Percentiles rank a stretch among this genome's conserved stretches.
These are phyloP conservation scores for Drosophila aff. DNA, from an alignment of 1,140 invertebrate species.

Conservation along the genomic window DNA sequence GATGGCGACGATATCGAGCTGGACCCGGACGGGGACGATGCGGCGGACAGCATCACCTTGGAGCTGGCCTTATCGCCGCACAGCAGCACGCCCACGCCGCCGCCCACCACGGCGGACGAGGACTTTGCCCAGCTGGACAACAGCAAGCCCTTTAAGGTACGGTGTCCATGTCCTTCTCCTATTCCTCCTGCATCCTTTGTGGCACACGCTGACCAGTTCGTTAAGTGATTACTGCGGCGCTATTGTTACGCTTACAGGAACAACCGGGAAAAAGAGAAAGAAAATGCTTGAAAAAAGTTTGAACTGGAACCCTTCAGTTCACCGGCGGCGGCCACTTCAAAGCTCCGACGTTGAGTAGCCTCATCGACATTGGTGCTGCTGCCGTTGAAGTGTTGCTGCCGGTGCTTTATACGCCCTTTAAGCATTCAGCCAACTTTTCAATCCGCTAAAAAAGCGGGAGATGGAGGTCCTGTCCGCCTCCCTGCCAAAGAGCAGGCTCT, in stretches of 20 bases:
- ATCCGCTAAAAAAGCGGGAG: conserved; percentile 16
- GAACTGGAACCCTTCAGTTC: conserved; percentile 5
- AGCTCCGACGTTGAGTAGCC: conserved; percentile 48
- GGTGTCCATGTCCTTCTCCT: conserved; percentile 13
- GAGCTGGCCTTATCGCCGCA: conserved; percentile 68
- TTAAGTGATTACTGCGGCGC: conserved; percentile 64
- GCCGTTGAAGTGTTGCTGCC: conserved; percentile 39
- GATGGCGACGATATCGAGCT: conserved; percentile 59
- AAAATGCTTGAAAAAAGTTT: conserved; percentile 22
- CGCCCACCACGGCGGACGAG: conserved; percentile 62
- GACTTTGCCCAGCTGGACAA: conserved; percentile 69
- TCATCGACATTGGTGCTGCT: conserved; percentile 44
- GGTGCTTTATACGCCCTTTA: conserved; percentile 48
- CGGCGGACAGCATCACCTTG: conserved; percentile 71
- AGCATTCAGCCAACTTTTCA: conserved; percentile 49
- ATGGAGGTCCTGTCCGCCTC: neutral
- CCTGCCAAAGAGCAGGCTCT: neutral
- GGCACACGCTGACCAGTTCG: conserved; percentile 42
- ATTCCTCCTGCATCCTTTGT: conserved; percentile 1
- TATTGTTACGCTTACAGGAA: conserved; percentile 36
- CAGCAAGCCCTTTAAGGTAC: conserved; percentile 75
- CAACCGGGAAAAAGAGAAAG: conserved; percentile 14
- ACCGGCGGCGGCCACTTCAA: conserved; percentile 41
- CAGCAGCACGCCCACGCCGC: conserved; percentile 65
- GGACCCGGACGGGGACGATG: conserved; percentile 64